A percentile compares a stretch with the other conserved stretches of the same genome.
Evolutionary conservation across 2,797 vertebrate genomes (phyloP).

Genomic region (Rhadinocentrus ornatus): DNA sequence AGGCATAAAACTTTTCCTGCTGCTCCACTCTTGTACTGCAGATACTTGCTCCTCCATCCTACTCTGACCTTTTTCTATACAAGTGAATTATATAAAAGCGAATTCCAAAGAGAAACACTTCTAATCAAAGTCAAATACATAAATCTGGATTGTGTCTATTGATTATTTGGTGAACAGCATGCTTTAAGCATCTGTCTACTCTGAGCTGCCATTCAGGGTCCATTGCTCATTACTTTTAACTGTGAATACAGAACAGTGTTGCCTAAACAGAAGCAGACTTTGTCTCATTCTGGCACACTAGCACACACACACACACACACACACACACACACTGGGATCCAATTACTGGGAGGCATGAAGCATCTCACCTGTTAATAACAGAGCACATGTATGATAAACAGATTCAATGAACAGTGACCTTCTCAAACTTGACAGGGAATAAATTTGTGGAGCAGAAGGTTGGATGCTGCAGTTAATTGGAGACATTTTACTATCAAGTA

Average conservation of each 20-base stretch:
- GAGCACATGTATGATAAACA: constrained; percentile 69
- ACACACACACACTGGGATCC: constrained; percentile 47
- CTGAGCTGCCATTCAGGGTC: constrained; percentile 39
- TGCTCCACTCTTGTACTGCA: not conserved
- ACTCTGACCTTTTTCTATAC: not conserved
- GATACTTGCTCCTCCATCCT: not conserved
- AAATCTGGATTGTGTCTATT: not conserved
- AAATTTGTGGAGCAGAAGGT: constrained; percentile 57
- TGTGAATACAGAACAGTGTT: constrained; percentile 42
- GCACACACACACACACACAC: constrained; percentile 24
- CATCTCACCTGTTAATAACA: constrained; percentile 70
- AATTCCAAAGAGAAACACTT: not conserved
- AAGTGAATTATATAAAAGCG: not conserved
- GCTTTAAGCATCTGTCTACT: constrained; percentile 15
- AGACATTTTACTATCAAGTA: constrained; percentile 43
- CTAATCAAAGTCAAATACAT: not conserved
- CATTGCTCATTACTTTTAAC: constrained; percentile 28
- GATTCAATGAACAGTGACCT: constrained; percentile 63
- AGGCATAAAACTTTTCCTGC: not conserved
- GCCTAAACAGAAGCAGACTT: constrained; percentile 12
- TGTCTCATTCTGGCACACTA: constrained; percentile 8
- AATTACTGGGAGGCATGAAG: constrained; percentile 73
- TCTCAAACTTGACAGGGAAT: constrained; percentile 49
- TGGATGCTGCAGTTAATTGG: constrained; percentile 64
- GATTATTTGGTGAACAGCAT: constrained; percentile 2